Evolutionary conservation across 2,797 vertebrate genomes (phyloP).

Genomic region (Tolypeutes matacus): DNA sequence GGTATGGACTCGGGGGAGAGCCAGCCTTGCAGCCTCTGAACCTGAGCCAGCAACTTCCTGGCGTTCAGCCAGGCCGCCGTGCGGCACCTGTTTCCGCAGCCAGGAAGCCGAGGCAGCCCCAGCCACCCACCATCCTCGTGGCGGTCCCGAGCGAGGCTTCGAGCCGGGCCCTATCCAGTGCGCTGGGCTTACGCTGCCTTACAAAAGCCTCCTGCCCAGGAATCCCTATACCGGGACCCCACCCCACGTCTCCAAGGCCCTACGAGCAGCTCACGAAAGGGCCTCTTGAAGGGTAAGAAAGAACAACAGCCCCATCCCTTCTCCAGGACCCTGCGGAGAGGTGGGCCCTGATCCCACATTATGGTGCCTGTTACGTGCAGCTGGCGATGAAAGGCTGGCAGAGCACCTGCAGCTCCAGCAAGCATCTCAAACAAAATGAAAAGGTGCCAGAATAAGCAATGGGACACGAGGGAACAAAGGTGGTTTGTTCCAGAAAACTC

Average conservation of each 20-base stretch:
- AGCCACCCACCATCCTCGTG: accelerated
- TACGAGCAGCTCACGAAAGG: accelerated
- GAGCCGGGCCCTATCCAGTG: accelerated
- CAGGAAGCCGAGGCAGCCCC: not conserved
- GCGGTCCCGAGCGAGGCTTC: accelerated
- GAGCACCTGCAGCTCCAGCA: accelerated
- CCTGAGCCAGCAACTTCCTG: too few species aligned
- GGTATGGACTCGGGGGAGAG: too few species aligned
- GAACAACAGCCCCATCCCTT: not conserved
- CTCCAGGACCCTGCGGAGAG: not conserved
- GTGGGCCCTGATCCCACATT: too few species aligned
- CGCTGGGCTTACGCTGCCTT: accelerated
- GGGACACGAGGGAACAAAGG: constrained; percentile 30
- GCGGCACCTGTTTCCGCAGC: too few species aligned
- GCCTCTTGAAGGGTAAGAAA: accelerated
- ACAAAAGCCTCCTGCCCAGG: accelerated
- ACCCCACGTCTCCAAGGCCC: not conserved
- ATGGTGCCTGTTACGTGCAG: accelerated
- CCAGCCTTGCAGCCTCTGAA: too few species aligned
- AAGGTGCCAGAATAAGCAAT: not conserved
- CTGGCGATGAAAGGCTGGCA: accelerated
- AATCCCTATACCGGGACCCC: not conserved
- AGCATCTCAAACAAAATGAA: not conserved
- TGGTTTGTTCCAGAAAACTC: constrained; percentile 61
- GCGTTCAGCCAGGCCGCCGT: too few species aligned